Conservation (phyloP, 2,888 invertebrate species). For the Hemaris fuciformis region DNA sequence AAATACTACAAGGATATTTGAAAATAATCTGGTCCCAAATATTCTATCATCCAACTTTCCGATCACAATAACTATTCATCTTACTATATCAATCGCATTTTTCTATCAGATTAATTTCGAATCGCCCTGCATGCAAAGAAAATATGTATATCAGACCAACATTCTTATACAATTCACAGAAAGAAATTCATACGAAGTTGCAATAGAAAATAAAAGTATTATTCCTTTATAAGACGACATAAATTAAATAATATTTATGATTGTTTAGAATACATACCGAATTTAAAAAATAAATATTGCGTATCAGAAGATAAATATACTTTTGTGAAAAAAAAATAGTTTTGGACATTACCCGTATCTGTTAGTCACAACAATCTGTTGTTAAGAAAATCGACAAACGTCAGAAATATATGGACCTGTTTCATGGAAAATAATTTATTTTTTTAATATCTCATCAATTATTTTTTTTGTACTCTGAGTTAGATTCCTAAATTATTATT, state of each 20-base stretch:
- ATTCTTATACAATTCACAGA: neutral
- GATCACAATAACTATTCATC: neutral
- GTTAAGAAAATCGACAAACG: slow-evolving; percentile 23
- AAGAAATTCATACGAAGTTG: neutral
- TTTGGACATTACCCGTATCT: slow-evolving; percentile 49
- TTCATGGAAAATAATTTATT: neutral
- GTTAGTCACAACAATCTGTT: slow-evolving; percentile 24
- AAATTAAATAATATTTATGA: neutral
- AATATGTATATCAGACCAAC: neutral
- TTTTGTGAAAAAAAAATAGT: slow-evolving; percentile 33
- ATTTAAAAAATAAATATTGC: neutral
- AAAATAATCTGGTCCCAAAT: slow-evolving; percentile 8
- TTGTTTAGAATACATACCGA: neutral
- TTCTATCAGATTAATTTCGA: slow-evolving; percentile 5
- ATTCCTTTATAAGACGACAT: neutral
- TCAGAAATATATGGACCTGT: neutral
- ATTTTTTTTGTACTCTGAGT: too few species aligned
- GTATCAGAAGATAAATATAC: neutral
- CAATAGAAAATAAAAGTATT: neutral
- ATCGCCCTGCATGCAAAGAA: slow-evolving; percentile 15
- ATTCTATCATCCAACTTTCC: neutral
- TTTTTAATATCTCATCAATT: too few species aligned
- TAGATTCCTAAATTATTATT: too few species aligned
- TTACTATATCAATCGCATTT: neutral
- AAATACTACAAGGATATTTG: slow-evolving; percentile 3